phyloP scores from a whole-genome alignment of 2,888 invertebrate genomes.

The Incurvaria masculella region DNA sequence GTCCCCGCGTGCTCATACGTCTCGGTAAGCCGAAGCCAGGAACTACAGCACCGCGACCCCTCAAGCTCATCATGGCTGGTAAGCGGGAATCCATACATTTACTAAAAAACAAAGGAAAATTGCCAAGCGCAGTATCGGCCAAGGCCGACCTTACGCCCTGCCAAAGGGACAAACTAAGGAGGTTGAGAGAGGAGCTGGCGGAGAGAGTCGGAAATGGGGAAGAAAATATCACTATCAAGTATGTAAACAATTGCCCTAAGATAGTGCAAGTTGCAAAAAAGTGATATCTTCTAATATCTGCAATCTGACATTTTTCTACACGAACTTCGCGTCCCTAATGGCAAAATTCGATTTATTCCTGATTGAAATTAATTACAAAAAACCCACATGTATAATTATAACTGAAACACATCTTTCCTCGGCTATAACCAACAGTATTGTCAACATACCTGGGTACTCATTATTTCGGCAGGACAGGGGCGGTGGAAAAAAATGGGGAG shows the following conservation, averaged over 20 bases:
- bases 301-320: neutral
- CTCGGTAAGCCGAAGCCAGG: neutral
- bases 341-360: slow-evolving; percentile 1
- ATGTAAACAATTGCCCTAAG: neutral
- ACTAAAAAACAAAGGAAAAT: neutral
- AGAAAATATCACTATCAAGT: neutral
- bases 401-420: neutral
- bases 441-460: neutral
- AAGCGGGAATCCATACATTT: neutral
- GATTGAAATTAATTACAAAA: neutral
- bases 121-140: neutral
- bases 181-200: slow-evolving; percentile 1
- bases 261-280: neutral
- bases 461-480: neutral
- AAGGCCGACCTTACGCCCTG: neutral
- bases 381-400: neutral
- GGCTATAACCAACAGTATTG: neutral
- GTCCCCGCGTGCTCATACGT: neutral
- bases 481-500: slow-evolving; percentile 1
- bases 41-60: neutral
- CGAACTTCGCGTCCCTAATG: neutral
- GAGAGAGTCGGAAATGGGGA: neutral
- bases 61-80: slow-evolving; percentile 1
- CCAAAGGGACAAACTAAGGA: neutral
- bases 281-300: neutral